Evolutionary conservation across 2,113 vertebrate species (phyloP), one percentile per base, ranked within the genome.

Genomic region (Felis chaus): DNA sequence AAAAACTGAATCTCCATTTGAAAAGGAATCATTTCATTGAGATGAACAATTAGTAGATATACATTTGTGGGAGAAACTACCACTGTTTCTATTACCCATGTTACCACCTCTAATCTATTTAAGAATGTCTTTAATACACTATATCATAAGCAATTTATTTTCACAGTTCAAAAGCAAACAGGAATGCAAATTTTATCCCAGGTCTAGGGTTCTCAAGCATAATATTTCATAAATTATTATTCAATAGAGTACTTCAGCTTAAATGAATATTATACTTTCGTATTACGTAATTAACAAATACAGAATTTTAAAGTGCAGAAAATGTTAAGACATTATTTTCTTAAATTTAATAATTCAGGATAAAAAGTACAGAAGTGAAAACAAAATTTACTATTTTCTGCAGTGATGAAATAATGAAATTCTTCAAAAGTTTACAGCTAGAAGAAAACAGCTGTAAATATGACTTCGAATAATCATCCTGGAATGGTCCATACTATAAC

Each of bases 391-490:
- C 2, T 81, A 27, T 29, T 83, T 94, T 93, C 63, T 76, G 48
- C 21, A 81, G 39, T 92, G 41, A 87, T 71, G 89, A 97, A 94
- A 86, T 53, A 87, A 91, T 61, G 55, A 85, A 36, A 85, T 78
- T 65, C 36, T 92, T 85, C 66, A 66, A 96, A 85, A 92, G 53
- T 41, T 91, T 91, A 27, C 3, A 76, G 63, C 82, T 36, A 85
- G 21, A 85, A 94, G 82, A 86, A 94, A 95, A 93, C 1, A 92
- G 19, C 29, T 85, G 7, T 89, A 85, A 96, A 79, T 33, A 89
- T 81, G 45, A 97, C 53, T 31, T 36, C 74, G 19, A 97, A 80
- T 39, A 95, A 95, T 89, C 39, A 95, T 55, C n/a, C 21, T 41
- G 88, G 33, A 92, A 95, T 41, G n/a, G 23, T 74, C 57, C 21